Evolutionary conservation across 2,113 vertebrate genomes (phyloP).

Genomic region (Gallinago undulata): DNA sequence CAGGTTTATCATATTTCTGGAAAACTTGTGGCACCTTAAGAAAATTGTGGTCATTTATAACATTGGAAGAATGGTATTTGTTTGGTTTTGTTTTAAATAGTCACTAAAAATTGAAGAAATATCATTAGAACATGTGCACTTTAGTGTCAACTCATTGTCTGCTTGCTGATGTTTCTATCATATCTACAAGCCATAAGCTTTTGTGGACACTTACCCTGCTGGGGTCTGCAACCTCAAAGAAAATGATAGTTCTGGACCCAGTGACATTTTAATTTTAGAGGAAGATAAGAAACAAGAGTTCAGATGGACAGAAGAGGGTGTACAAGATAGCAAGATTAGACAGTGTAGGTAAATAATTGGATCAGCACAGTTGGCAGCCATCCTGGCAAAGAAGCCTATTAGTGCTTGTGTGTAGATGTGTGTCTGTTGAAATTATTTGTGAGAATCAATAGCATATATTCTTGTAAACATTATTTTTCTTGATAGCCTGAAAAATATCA

Average conservation of each 20-base stretch:
- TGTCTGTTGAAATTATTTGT: background rate
- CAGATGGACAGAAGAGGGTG: background rate
- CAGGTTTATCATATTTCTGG: background rate
- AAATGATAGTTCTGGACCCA: background rate
- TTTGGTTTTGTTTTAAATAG: background rate
- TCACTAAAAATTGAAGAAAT: background rate
- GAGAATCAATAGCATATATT: background rate
- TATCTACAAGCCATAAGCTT: background rate
- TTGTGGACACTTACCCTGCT: rapidly evolving
- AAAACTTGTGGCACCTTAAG: background rate
- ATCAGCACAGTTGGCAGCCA: background rate
- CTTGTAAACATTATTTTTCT: background rate
- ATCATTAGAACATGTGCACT: background rate
- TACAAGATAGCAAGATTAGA: background rate
- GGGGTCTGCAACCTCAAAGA: background rate
- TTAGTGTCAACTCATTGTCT: background rate
- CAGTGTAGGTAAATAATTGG: background rate
- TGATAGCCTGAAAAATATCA: background rate
- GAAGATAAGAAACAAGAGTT: background rate
- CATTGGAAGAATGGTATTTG: background rate
- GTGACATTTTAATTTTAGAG: background rate
- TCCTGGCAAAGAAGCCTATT: background rate
- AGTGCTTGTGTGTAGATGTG: background rate
- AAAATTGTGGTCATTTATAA: background rate
- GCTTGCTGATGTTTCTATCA: background rate